Evolutionary conservation across 2,797 vertebrate species (phyloP).

Genomic region (Lerista edwardsae): DNA sequence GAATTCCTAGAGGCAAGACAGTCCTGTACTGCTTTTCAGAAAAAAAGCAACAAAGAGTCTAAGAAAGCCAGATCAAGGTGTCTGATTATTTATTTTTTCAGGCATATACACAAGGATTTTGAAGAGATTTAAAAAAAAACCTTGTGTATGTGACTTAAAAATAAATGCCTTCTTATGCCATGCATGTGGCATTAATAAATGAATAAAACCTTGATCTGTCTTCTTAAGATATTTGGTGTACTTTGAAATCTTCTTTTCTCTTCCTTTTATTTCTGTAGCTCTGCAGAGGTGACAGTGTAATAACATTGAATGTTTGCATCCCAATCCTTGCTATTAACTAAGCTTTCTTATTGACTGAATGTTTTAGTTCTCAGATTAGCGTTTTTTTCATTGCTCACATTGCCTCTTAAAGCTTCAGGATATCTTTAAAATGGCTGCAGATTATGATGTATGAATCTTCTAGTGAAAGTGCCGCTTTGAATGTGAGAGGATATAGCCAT

Average conservation of each 20-base stretch:
- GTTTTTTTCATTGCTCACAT: slow-evolving; percentile 24
- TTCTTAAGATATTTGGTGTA: slow-evolving; percentile 19
- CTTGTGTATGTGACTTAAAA: slow-evolving; percentile 38
- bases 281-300: not conserved
- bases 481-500: slow-evolving; percentile 57
- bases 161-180: slow-evolving; percentile 42
- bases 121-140: slow-evolving; percentile 38
- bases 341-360: slow-evolving; percentile 26
- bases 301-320: slow-evolving; percentile 35
- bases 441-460: slow-evolving; percentile 63
- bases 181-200: slow-evolving; percentile 38
- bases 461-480: slow-evolving; percentile 59
- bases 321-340: not conserved
- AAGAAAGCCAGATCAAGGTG: too few relatives aligned
- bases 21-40: slow-evolving; percentile 32
- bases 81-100: too few relatives aligned
- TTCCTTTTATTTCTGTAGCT: not conserved
- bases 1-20: slow-evolving; percentile 42
- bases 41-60: slow-evolving; percentile 46
- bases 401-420: slow-evolving; percentile 42
- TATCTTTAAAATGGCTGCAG: slow-evolving; percentile 65
- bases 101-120: too few relatives aligned
- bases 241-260: not conserved
- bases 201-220: slow-evolving; percentile 32
- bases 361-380: slow-evolving; percentile 35